Evolutionary conservation across 2,888 invertebrate genomes (phyloP).

Genomic region (Nebria salina): DNA sequence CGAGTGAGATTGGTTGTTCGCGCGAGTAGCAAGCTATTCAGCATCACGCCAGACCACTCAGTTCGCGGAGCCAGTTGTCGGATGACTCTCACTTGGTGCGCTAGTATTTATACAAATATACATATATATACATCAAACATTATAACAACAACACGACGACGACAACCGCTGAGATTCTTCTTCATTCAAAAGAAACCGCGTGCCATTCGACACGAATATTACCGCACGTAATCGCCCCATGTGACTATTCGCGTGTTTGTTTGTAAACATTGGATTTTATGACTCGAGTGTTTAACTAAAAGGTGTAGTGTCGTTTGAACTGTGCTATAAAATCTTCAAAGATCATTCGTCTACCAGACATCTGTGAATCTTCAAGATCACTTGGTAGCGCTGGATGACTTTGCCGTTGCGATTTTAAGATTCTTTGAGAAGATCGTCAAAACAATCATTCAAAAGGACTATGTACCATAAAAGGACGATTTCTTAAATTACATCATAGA

Average conservation of each 20-base stretch:
- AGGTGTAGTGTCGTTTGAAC: background rate
- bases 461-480: too few relatives aligned
- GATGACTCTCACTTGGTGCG: constrained; percentile 47
- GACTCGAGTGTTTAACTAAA: background rate
- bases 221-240: background rate
- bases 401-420: too few relatives aligned
- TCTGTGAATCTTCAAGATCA: too few relatives aligned
- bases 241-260: constrained; percentile 3
- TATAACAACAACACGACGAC: background rate
- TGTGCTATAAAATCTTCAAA: background rate
- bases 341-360: background rate
- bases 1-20: constrained; percentile 47
- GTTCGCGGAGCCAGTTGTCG: constrained; percentile 43
- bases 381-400: too few relatives aligned
- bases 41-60: constrained; percentile 47
- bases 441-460: too few relatives aligned
- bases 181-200: background rate
- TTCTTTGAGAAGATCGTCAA: too few relatives aligned
- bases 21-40: constrained; percentile 47
- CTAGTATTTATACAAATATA: constrained; percentile 25
- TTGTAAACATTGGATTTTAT: background rate
- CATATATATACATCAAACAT: constrained; percentile 5
- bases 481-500: too few relatives aligned
- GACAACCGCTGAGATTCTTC: background rate
- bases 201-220: background rate